Conservation (phyloP, 2,797 vertebrate genomes). For the Telmatherina bonti region DNA sequence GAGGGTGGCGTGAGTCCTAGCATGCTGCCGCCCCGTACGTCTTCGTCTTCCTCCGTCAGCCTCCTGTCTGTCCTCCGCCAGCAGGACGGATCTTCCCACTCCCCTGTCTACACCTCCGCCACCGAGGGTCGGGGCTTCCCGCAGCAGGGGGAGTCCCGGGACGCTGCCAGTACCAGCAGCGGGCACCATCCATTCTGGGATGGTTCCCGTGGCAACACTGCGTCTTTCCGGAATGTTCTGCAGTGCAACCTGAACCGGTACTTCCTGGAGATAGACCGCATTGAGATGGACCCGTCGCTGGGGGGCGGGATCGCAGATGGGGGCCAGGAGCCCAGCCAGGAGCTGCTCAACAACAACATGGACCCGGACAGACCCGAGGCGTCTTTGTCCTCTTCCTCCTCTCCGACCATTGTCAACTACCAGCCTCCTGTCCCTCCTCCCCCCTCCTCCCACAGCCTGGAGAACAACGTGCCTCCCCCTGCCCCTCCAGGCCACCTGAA, state of each 20-base stretch:
- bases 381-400: constrained; percentile 79
- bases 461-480: constrained; percentile 80
- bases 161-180: constrained; percentile 84
- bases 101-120: constrained; percentile 96
- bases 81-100: constrained; percentile 92
- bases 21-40: constrained; percentile 94
- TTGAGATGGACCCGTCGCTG: constrained; percentile 92
- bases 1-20: constrained; percentile 79
- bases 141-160: constrained; percentile 76
- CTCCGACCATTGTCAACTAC: constrained; percentile 76
- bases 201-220: constrained; percentile 83
- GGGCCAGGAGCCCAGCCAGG: constrained; percentile 87
- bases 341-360: constrained; percentile 96
- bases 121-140: constrained; percentile 93
- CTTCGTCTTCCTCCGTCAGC: constrained; percentile 94
- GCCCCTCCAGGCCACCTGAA: constrained; percentile 92
- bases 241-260: constrained; percentile 98
- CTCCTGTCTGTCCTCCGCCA: constrained; percentile 93
- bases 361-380: constrained; percentile 92
- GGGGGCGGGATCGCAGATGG: constrained; percentile 75
- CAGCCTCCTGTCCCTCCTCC: constrained; percentile 79
- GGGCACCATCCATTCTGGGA: constrained; percentile 86
- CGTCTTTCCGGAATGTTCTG: constrained; percentile 93
- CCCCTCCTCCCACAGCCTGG: constrained; percentile 82
- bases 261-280: constrained; percentile 97